A percentile compares a stretch with the other conserved stretches of the same genome.
Evolutionary conservation across 2,888 invertebrate species (phyloP).

Genomic region (Eupithecia insigniata): DNA sequence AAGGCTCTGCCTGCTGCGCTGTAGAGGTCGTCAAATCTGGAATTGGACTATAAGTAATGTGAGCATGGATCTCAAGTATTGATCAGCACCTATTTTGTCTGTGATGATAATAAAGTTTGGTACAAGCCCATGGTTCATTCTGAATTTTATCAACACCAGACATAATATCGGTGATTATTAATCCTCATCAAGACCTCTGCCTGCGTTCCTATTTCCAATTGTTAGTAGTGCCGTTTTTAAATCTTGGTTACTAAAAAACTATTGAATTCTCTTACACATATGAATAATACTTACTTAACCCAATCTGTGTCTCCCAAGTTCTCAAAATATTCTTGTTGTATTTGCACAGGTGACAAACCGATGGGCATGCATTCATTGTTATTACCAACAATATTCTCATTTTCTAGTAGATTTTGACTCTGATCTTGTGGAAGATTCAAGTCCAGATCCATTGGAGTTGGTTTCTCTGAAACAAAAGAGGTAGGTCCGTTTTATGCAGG

Average conservation of each 20-base stretch:
- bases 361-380: constrained; percentile 41
- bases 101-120: background rate
- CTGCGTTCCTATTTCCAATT: background rate
- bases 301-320: constrained; percentile 83
- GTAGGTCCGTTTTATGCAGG: background rate
- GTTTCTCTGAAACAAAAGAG: constrained; percentile 21
- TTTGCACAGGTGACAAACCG: constrained; percentile 65
- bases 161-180: background rate
- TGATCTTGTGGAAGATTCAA: constrained; percentile 24
- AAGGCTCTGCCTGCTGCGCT: too few relatives aligned
- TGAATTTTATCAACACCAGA: background rate
- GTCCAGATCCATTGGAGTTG: constrained; percentile 34
- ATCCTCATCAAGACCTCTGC: background rate
- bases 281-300: constrained; percentile 70
- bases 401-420: constrained; percentile 33
- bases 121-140: background rate
- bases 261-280: background rate
- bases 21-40: too few relatives aligned
- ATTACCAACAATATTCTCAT: constrained; percentile 33
- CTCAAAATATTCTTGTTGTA: constrained; percentile 85
- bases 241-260: background rate
- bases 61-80: background rate
- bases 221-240: background rate
- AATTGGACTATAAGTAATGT: background rate
- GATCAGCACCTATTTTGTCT: background rate